A percentile compares a stretch with the other conserved stretches of the same genome.
Evolutionary conservation across 2,888 invertebrate species (phyloP).

Genomic region (Pseudanteris insignis): DNA sequence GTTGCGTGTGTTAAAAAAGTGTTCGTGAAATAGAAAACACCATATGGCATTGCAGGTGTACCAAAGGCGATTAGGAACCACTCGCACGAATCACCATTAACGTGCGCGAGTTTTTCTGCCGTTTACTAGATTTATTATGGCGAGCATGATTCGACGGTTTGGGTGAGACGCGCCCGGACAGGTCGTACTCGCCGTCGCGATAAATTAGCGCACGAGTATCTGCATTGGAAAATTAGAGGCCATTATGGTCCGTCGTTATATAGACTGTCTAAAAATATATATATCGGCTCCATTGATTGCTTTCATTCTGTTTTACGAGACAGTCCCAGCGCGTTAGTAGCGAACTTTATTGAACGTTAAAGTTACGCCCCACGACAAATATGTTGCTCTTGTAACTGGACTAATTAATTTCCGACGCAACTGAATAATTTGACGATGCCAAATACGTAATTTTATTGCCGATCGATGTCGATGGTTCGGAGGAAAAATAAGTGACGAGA

Average conservation of each 20-base stretch:
- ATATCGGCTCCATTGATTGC: conserved; percentile 36
- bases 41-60: conserved; percentile 66
- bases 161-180: conserved; percentile 28
- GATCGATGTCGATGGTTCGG: too few species aligned
- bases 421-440: conserved; percentile 7
- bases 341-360: conserved; percentile 21
- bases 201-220: conserved; percentile 39
- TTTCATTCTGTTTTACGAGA: conserved; percentile 34
- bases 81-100: conserved; percentile 65
- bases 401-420: conserved; percentile 20
- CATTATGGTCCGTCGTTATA: conserved; percentile 26
- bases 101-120: conserved; percentile 57
- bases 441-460: too few species aligned
- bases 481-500: too few species aligned
- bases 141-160: conserved; percentile 54
- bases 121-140: conserved; percentile 63
- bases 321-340: conserved; percentile 16
- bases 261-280: conserved; percentile 31
- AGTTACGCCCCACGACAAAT: conserved; percentile 7
- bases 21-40: conserved; percentile 57
- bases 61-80: conserved; percentile 60
- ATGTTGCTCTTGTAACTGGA: conserved; percentile 14
- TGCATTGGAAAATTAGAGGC: conserved; percentile 34
- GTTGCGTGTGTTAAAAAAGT: conserved; percentile 24
- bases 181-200: conserved; percentile 27